Base-by-base conservation (phyloP, 2,888 invertebrate genomes). In the Phaonia tiefii region DNA sequence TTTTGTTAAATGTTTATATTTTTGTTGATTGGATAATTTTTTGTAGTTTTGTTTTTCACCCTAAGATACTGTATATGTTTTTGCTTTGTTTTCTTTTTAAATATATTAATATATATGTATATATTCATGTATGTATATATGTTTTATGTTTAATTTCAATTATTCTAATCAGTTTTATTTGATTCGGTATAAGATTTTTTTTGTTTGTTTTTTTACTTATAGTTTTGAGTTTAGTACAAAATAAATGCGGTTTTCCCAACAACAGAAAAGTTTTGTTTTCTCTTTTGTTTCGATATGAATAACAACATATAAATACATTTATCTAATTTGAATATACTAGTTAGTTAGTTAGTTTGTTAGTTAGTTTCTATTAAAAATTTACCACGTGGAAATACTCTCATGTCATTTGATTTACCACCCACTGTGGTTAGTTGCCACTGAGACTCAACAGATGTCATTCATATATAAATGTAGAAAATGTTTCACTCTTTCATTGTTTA, bases 61-160 rank as follows among this genome's bases (percentile, higher is more conserved):
- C 5, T 17, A 20, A 15, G 15, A 20, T 49, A 20, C 2, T 4
- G 22, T 49, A 63, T 63, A 63, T 44, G n/a, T 54, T 13, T 56
- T n/a, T 56, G n/a, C n/a, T n/a, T 26, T 25, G 22, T 26, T 51
- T 39, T 25, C n/a, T 26, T 51, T 39, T 56, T 51, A 26, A 31
- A 71, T 71, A 39, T 17, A 17, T 60, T 26, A 51, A 25, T 69
- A 15, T 49, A 13, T 65, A 46, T 51, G 15, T 42, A 26, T 69
- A 22, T 20, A 54, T 54, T 44, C 31, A 15, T 77, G 44, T 15
- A 65, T 70, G 42, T 54, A 37, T 46, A 15, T 67, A 11, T 54
- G 39, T 84, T 80, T n/a, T 67, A n/a, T 67, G 5, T 82, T 75
- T 79, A 25, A 2, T 25, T 25, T 54, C 54, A 22, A 25, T 54